Percentiles rank a stretch among this genome's conserved stretches.
Evolutionary conservation across 2,888 invertebrate genomes (phyloP).

Genomic region (Idaea straminata): DNA sequence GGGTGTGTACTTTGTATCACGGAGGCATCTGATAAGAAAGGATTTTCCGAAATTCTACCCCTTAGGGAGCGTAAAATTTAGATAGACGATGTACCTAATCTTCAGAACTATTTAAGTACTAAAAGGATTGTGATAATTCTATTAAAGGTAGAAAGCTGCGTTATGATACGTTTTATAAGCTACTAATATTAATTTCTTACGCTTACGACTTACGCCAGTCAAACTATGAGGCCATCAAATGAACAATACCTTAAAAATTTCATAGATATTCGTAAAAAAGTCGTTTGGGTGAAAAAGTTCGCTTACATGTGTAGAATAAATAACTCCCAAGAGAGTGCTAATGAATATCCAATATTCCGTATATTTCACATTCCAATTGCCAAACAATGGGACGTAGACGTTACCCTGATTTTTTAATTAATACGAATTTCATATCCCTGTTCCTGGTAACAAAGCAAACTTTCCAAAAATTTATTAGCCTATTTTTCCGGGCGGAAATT

Average conservation of each 20-base stretch:
- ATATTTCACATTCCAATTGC: background rate
- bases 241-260: background rate
- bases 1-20: too few species aligned
- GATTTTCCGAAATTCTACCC: too few species aligned
- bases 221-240: too few species aligned
- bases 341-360: background rate
- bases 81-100: too few species aligned
- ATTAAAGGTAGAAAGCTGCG: too few species aligned
- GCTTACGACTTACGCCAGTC: too few species aligned
- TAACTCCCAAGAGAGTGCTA: background rate
- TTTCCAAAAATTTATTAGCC: background rate
- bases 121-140: too few species aligned
- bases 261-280: background rate
- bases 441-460: background rate
- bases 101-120: too few species aligned
- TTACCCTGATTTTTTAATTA: slow-evolving; percentile 1
- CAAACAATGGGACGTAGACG: background rate
- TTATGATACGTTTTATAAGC: too few species aligned
- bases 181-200: too few species aligned
- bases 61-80: too few species aligned
- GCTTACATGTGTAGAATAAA: background rate
- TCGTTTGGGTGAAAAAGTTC: background rate
- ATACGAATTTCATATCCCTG: background rate
- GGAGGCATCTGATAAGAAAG: too few species aligned
- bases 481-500: background rate